A percentile compares a stretch with the other conserved stretches of the same genome.
Evolutionary conservation across 2,888 invertebrate species (phyloP).

Genomic region (Macrophya alboannulata): DNA sequence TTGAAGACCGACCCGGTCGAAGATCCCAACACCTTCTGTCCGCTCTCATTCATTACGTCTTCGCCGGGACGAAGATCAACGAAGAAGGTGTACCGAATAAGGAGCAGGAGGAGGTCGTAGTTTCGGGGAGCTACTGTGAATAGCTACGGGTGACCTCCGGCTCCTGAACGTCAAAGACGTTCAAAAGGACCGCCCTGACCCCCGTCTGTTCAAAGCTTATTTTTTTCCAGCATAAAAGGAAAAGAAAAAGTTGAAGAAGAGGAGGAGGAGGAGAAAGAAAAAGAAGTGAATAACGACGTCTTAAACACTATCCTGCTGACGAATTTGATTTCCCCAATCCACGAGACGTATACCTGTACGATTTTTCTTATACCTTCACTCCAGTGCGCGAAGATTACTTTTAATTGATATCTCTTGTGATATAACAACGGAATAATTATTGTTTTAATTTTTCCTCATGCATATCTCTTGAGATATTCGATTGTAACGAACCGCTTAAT

Average conservation of each 20-base stretch:
- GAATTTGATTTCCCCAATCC: conserved; percentile 16
- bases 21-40: conserved; percentile 51
- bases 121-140: conserved; percentile 74
- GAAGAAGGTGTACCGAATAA: conserved; percentile 47
- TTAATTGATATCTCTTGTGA: conserved; percentile 3
- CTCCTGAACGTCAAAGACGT: conserved; percentile 72
- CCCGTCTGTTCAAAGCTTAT: conserved; percentile 75
- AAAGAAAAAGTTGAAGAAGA: not conserved
- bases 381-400: conserved; percentile 11
- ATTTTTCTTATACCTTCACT: not conserved
- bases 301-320: conserved; percentile 45
- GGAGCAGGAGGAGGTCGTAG: conserved; percentile 60
- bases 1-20: conserved; percentile 27
- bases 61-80: conserved; percentile 43
- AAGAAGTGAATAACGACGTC: conserved; percentile 43
- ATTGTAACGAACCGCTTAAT: conserved; percentile 11
- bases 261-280: conserved; percentile 55
- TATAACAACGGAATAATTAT: not conserved
- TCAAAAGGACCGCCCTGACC: conserved; percentile 75
- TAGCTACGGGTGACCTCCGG: conserved; percentile 72
- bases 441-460: not conserved
- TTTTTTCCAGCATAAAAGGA: conserved; percentile 72
- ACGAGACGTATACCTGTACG: not conserved
- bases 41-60: conserved; percentile 45
- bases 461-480: not conserved